These are phyloP conservation scores for Labeo catla DNA, from an alignment of 2,113 vertebrate genomes.

Conservation along the genomic window DNA sequence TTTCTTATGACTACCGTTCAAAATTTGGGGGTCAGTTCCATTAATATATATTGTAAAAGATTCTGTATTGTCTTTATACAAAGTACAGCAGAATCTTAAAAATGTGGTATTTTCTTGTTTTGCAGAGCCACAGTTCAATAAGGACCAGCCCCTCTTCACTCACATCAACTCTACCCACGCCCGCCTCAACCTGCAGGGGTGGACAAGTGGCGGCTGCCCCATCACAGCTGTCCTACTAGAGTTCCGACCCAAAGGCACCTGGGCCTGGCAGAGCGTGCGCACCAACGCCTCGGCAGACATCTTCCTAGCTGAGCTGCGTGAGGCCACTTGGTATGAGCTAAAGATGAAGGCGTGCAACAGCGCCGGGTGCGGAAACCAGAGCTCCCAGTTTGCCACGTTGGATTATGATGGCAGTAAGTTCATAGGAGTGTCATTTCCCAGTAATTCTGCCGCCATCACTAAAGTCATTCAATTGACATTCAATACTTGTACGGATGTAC, in stretches of 20 bases:
- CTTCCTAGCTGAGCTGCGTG: conserved; percentile 92
- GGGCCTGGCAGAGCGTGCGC: conserved; percentile 91
- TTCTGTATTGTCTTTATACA: no score
- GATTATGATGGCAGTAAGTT: conserved; percentile 97
- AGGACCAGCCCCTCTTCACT: conserved; percentile 95
- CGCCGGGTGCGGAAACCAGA: conserved; percentile 96
- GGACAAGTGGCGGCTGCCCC: conserved; percentile 95
- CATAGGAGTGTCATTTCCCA: not conserved
- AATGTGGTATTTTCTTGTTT: not conserved
- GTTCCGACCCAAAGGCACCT: conserved; percentile 93
- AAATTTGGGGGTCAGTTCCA: not conserved
- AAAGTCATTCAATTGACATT: not conserved
- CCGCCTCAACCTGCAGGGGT: conserved; percentile 94
- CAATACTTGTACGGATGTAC: not conserved
- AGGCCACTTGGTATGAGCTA: conserved; percentile 98
- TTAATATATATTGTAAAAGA: no score
- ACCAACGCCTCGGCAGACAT: conserved; percentile 91
- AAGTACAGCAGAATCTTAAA: no score
- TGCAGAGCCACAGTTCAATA: conserved; percentile 95
- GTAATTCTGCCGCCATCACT: not conserved
- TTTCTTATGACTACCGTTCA: not conserved
- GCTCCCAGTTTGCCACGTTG: conserved; percentile 91
- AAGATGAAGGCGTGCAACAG: conserved; percentile 99
- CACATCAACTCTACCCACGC: conserved; percentile 97
- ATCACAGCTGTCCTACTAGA: conserved; percentile 90